phyloP scores from a whole-genome alignment of 2,797 vertebrate genomes.

The Betta splendens region DNA sequence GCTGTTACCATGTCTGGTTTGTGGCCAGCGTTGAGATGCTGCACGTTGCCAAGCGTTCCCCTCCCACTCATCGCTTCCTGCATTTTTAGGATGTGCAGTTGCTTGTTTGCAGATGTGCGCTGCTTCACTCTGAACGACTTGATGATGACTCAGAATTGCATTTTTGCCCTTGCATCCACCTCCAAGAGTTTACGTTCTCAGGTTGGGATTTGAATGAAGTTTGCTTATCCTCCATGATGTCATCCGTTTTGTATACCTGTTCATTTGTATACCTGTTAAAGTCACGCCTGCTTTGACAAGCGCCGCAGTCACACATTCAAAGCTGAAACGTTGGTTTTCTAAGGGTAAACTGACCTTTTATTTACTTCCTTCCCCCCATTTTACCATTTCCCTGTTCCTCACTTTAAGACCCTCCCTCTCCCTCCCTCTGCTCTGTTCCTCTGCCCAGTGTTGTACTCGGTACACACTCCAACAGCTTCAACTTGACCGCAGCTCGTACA shows the following conservation, averaged over 20 bases:
- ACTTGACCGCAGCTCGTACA: constrained; percentile 29
- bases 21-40: constrained; percentile 1
- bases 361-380: neutral
- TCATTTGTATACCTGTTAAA: neutral
- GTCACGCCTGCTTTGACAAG: rapidly evolving
- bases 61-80: constrained; percentile 6
- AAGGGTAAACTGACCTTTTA: neutral
- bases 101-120: constrained; percentile 25
- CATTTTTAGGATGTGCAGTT: constrained; percentile 32
- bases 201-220: too few relatives aligned
- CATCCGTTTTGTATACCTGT: too few relatives aligned
- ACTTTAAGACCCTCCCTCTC: constrained; percentile 50
- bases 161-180: too few relatives aligned
- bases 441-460: constrained; percentile 16
- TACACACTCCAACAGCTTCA: constrained; percentile 28
- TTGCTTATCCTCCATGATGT: neutral
- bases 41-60: neutral
- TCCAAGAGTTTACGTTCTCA: too few relatives aligned
- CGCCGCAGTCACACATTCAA: constrained; percentile 5
- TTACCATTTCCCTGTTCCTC: constrained; percentile 5
- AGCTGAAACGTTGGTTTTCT: neutral
- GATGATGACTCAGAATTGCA: neutral
- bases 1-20: neutral
- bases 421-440: constrained; percentile 28
- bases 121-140: neutral